Evolutionary conservation across 2,113 vertebrate genomes (phyloP).

Genomic region (Psilopsiagon aurifrons): DNA sequence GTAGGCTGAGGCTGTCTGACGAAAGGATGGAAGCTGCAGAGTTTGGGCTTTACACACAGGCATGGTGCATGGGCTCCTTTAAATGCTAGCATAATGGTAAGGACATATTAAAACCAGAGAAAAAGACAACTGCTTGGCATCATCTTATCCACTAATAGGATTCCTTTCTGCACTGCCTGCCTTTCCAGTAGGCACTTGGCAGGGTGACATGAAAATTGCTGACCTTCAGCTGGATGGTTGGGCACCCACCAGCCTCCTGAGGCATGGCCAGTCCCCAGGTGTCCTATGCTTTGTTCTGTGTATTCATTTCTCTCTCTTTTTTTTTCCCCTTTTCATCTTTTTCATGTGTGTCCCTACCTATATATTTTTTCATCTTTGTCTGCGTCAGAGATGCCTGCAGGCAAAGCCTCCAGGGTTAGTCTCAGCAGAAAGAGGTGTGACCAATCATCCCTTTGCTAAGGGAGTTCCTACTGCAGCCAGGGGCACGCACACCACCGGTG

Average conservation of each 20-base stretch:
- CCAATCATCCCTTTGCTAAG: background rate
- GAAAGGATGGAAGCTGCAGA: background rate
- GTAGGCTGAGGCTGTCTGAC: background rate
- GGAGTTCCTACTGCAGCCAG: background rate
- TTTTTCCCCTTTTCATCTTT: background rate
- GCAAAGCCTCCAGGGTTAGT: conserved; percentile 42
- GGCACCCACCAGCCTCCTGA: background rate
- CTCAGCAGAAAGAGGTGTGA: conserved; percentile 5
- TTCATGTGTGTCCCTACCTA: background rate
- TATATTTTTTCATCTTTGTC: conserved; percentile 6
- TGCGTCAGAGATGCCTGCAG: conserved; percentile 31
- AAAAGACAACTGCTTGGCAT: background rate
- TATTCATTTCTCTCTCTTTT: background rate
- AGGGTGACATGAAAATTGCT: background rate
- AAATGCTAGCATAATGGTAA: background rate
- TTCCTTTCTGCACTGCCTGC: background rate
- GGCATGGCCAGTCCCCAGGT: background rate
- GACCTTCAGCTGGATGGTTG: background rate
- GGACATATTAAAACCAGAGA: background rate
- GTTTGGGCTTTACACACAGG: background rate
- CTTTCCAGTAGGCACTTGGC: background rate
- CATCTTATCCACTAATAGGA: background rate
- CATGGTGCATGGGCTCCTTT: background rate
- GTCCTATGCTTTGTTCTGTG: background rate
- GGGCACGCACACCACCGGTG: rapidly evolving